Evolutionary conservation across 2,888 invertebrate genomes (phyloP).

Genomic region (Watsonalla binaria): DNA sequence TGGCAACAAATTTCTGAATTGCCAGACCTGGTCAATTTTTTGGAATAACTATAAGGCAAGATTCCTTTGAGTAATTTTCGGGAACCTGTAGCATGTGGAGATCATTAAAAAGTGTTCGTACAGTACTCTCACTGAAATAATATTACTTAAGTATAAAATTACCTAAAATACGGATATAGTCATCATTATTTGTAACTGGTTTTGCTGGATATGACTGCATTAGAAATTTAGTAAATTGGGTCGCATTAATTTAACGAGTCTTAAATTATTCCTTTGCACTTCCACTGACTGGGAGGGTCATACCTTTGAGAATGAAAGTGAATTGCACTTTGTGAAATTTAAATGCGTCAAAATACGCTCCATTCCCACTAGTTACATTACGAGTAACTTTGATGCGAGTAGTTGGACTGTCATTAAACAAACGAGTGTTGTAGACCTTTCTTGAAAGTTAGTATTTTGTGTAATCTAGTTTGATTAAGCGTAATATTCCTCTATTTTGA

Average conservation of each 20-base stretch:
- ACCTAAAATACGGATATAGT: conserved; percentile 17
- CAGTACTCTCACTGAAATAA: conserved; percentile 18
- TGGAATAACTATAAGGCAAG: not conserved
- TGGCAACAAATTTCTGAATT: conserved; percentile 18
- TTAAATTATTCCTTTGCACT: conserved; percentile 32
- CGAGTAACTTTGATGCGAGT: no score
- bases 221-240: conserved; percentile 42
- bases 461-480: not conserved
- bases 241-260: conserved; percentile 40
- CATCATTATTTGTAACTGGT: conserved; percentile 29
- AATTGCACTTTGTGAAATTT: conserved; percentile 13
- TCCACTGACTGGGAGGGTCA: conserved; percentile 34
- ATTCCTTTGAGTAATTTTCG: no score
- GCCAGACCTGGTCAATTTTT: not conserved
- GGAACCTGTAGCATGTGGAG: not conserved
- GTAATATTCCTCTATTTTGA: conserved; percentile 3
- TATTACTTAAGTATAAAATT: conserved; percentile 15
- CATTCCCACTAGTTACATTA: no score
- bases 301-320: conserved; percentile 34
- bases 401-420: no score
- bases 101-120: conserved; percentile 1
- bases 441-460: not conserved
- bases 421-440: no score
- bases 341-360: not conserved
- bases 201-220: conserved; percentile 22